A percentile compares a stretch with the other conserved stretches of the same genome.
phyloP scores from a whole-genome alignment of 2,888 invertebrate genomes.

The Platycnemis pennipes region DNA sequence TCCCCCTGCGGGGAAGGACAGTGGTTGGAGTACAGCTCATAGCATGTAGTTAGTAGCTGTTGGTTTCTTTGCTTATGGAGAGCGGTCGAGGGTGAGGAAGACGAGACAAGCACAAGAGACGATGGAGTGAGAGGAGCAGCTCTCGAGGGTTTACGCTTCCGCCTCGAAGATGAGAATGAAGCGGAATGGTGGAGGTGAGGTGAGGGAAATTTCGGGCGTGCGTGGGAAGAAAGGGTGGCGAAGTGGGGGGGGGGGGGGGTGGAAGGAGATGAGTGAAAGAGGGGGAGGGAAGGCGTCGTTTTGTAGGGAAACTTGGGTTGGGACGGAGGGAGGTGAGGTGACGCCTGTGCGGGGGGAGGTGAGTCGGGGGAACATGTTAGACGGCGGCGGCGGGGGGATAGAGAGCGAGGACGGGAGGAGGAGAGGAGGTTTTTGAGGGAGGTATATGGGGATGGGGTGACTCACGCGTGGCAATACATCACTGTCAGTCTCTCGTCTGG shows the following conservation, averaged over 20 bases:
- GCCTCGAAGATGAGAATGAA: conserved; percentile 37
- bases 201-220: neutral
- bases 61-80: neutral
- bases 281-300: neutral
- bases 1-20: conserved; percentile 20
- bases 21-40: neutral
- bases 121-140: neutral
- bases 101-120: neutral
- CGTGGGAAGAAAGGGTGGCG: conserved; percentile 53
- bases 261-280: neutral
- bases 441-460: conserved; percentile 66
- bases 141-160: neutral
- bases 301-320: conserved; percentile 30
- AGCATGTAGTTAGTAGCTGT: conserved; percentile 23
- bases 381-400: neutral
- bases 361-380: neutral
- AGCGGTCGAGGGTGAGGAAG: neutral
- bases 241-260: neutral
- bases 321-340: neutral
- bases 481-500: conserved; percentile 68
- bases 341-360: neutral
- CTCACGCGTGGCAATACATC: conserved; percentile 69
- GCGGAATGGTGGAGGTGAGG: neutral
- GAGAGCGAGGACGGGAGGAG: conserved; percentile 1
- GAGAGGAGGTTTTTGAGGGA: conserved; percentile 62